Evolutionary conservation across 2,888 invertebrate genomes (phyloP), one percentile per base, ranked within the genome.

Genomic region (Tachina grossa): DNA sequence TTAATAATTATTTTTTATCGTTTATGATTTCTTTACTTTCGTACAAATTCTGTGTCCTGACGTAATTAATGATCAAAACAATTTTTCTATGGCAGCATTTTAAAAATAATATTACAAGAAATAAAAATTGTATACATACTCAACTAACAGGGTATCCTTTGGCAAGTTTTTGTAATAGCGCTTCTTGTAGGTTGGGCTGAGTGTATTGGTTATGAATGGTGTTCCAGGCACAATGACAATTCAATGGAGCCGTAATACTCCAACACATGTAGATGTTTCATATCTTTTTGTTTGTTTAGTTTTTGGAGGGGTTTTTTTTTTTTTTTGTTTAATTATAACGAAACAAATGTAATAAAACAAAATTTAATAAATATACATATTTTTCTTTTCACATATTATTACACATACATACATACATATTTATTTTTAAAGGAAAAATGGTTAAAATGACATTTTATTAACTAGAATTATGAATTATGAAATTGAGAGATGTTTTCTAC

Each of bases 231-330:
- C 72, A 72, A 80, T 83, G 83, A 85, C 68, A 76, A 76, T 53
- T 83, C 75, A 85, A 76, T 76, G 75, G 79, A 77, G 81, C 31
- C 47, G 66, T 69, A 61, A 80, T 79, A 76, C 75, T 71, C 83
- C 83, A 79, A 66, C 69, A 76, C 85, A 85, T 83, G 79, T 79
- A 85, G 82, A 80, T 80, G 63, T 72, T 61, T 76, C 85, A 85
- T 85, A 83, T 51, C 85, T 85, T 78, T 65, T 47, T 55, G 13
- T 71, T 79, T 65, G 9, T 71, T 57, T 47, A 45, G 9, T 47
- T 55, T 31, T 31, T 5, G 31, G 31, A 2, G 5, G n/a, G n/a
- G n/a, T n/a, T n/a, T n/a, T n/a, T 5, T 31, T 51, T 53, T 61
- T 43, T 39, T 59, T 75, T 72, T 66, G 59, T 55, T 69, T 41